Evolutionary conservation across 1,140 invertebrate species (phyloP).

Genomic region (Conus ventricosus): DNA sequence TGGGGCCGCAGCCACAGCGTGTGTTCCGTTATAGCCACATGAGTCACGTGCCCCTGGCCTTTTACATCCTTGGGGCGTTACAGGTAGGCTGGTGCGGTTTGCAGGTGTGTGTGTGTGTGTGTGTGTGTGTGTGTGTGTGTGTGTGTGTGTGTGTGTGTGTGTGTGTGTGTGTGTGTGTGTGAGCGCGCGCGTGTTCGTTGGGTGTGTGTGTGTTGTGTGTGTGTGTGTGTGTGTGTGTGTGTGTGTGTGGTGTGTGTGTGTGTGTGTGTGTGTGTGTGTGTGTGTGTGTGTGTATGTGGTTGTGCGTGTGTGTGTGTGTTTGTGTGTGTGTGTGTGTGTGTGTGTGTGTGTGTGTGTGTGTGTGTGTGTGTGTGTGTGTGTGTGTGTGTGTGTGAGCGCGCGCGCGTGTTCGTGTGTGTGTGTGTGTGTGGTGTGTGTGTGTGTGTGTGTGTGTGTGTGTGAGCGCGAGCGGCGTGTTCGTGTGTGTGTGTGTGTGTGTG

Average conservation of each 20-base stretch:
- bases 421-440: too few relatives aligned
- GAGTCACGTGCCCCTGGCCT: conserved; percentile 74
- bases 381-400: neutral
- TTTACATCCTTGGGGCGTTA: conserved; percentile 76
- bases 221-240: too few relatives aligned
- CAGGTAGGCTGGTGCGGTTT: conserved; percentile 54
- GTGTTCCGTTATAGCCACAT: conserved; percentile 62
- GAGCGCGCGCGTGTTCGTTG: too few relatives aligned
- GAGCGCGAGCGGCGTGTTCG: too few relatives aligned
- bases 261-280: too few relatives aligned
- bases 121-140: neutral
- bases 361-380: neutral
- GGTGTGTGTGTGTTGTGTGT: too few relatives aligned
- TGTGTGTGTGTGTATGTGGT: neutral
- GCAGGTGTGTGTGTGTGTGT: conserved; percentile 52
- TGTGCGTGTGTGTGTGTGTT: conserved; percentile 2
- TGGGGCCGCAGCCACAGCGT: conserved; percentile 53
- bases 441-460: too few relatives aligned
- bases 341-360: conserved; percentile 10
- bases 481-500: too few relatives aligned
- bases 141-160: neutral
- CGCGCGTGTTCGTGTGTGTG: too few relatives aligned
- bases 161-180: conserved; percentile 5
- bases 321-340: conserved; percentile 2
- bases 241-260: neutral